These are phyloP conservation scores for Xestia ashworthii DNA, from an alignment of 2,888 invertebrate genomes.

Conservation along the genomic window DNA sequence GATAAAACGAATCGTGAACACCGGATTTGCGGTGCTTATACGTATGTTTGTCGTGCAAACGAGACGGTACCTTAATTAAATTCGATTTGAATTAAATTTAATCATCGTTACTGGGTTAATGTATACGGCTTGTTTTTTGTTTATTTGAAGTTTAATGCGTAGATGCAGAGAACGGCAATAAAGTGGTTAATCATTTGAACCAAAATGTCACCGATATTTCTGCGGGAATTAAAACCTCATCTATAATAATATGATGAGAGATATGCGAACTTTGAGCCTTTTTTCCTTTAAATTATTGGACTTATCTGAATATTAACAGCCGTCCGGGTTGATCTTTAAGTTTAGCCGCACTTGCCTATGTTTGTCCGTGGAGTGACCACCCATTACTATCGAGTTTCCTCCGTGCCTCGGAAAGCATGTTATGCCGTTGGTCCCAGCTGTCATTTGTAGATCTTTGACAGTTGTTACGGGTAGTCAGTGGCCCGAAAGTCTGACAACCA, in stretches of 20 bases:
- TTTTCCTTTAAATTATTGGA: too few species aligned
- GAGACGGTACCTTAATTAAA: slow-evolving; percentile 82
- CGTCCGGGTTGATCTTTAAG: not conserved
- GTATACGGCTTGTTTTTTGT: slow-evolving; percentile 73
- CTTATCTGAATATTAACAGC: not conserved
- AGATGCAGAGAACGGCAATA: slow-evolving; percentile 26
- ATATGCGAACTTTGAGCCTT: too few species aligned
- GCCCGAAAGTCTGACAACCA: too few species aligned
- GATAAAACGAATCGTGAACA: slow-evolving; percentile 85
- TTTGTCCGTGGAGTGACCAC: not conserved
- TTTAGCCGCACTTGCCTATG: not conserved
- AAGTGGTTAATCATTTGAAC: not conserved
- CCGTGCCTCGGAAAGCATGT: too few species aligned
- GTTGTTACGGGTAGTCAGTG: too few species aligned
- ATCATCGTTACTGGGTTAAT: slow-evolving; percentile 78
- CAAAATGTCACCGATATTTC: not conserved
- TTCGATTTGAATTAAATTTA: slow-evolving; percentile 73
- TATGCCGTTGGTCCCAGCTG: too few species aligned
- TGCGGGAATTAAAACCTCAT: not conserved
- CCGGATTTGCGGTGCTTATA: slow-evolving; percentile 75
- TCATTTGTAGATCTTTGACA: too few species aligned
- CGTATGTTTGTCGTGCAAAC: slow-evolving; percentile 75
- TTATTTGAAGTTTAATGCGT: slow-evolving; percentile 61
- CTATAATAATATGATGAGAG: too few species aligned
- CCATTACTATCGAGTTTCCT: too few species aligned